A percentile compares a stretch with the other conserved stretches of the same genome.
Evolutionary conservation across 2,113 vertebrate genomes (phyloP).

Genomic region (Pteronura brasiliensis): DNA sequence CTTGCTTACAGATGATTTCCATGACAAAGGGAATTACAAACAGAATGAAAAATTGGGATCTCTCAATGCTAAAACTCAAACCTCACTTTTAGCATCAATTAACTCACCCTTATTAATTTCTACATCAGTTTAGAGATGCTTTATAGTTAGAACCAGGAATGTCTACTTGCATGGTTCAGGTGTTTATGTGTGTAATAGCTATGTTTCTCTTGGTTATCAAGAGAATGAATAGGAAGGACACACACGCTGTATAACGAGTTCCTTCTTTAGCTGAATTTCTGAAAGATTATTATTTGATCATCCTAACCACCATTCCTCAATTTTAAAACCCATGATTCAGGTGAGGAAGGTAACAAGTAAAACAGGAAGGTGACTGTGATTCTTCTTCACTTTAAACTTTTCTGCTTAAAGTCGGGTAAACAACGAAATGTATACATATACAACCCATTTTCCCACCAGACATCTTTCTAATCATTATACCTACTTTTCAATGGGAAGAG

Average conservation of each 20-base stretch:
- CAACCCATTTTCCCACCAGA: background rate
- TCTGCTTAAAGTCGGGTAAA: background rate
- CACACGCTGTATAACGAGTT: background rate
- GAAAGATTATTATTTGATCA: background rate
- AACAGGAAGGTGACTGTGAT: background rate
- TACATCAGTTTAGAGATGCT: background rate
- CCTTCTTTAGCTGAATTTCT: slow-evolving; percentile 8
- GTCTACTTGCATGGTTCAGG: background rate
- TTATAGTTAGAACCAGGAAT: background rate
- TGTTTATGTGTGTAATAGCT: background rate
- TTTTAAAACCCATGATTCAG: slow-evolving; percentile 6
- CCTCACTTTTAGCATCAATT: background rate
- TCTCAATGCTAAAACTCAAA: background rate
- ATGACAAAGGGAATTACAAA: slow-evolving; percentile 5
- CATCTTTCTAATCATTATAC: slow-evolving; percentile 58
- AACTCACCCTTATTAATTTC: background rate
- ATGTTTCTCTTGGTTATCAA: background rate
- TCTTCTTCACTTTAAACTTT: background rate
- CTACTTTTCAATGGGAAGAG: slow-evolving; percentile 98
- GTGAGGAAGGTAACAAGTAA: background rate
- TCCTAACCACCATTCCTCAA: background rate
- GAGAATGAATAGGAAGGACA: slow-evolving; percentile 1
- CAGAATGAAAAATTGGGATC: background rate
- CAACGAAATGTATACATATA: background rate
- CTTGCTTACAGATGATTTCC: slow-evolving; percentile 1